Percentiles rank a stretch among this genome's conserved stretches.
Conservation (phyloP, 2,888 invertebrate species). For the Synergus laeviventris region DNA sequence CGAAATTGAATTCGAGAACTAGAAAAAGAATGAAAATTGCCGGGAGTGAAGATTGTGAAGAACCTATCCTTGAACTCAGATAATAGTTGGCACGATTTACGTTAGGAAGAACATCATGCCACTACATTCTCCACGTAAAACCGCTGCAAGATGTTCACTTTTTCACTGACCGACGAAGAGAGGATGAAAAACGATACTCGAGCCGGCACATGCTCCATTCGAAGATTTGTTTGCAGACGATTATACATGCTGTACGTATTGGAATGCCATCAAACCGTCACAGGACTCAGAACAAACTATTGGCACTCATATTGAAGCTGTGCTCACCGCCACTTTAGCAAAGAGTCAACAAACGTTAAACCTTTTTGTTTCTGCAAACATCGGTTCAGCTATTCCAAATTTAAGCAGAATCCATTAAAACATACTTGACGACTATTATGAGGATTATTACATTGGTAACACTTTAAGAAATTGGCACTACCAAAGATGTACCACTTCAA, state of each 20-base stretch:
- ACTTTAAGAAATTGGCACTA: too few species aligned
- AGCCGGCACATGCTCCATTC: constrained; percentile 33
- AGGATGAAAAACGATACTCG: constrained; percentile 26
- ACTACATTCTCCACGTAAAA: constrained; percentile 27
- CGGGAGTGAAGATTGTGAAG: not conserved
- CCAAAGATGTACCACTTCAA: too few species aligned
- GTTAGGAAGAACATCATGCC: constrained; percentile 31
- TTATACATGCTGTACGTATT: constrained; percentile 32
- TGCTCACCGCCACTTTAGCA: not conserved
- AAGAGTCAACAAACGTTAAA: not conserved
- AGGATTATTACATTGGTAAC: too few species aligned
- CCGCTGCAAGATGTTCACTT: constrained; percentile 38
- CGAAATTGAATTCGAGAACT: not conserved
- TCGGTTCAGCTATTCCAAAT: not conserved
- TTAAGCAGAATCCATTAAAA: not conserved
- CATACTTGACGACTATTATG: not conserved
- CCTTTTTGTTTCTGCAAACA: constrained; percentile 1
- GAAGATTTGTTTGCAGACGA: constrained; percentile 40
- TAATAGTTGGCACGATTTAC: constrained; percentile 22
- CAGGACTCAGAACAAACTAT: constrained; percentile 32
- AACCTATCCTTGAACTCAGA: constrained; percentile 24
- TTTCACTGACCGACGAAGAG: constrained; percentile 25
- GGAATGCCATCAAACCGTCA: constrained; percentile 26
- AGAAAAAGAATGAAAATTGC: not conserved
- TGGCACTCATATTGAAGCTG: constrained; percentile 3